Evolutionary conservation across 2,888 invertebrate genomes (phyloP).

Genomic region (Orgyia antiqua): DNA sequence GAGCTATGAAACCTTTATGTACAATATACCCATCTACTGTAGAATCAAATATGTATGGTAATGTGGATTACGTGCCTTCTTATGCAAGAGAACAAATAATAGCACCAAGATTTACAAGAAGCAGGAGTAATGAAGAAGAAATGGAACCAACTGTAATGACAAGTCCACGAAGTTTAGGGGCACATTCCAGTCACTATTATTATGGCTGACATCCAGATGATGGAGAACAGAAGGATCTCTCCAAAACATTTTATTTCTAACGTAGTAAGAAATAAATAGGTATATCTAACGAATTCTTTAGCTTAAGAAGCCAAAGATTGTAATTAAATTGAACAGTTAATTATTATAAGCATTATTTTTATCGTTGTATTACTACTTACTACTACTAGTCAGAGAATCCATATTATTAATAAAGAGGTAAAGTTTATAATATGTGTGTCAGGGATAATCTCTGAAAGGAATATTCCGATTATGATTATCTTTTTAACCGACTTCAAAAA

Average conservation of each 20-base stretch:
- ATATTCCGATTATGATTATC: too few relatives aligned
- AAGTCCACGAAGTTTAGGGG: constrained; percentile 64
- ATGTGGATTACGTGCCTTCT: constrained; percentile 54
- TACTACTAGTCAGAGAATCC: too few relatives aligned
- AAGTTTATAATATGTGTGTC: too few relatives aligned
- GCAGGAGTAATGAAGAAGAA: constrained; percentile 46
- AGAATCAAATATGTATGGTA: constrained; percentile 64
- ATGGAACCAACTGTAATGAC: constrained; percentile 46
- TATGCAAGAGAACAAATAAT: constrained; percentile 36
- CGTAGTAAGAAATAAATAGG: constrained; percentile 13
- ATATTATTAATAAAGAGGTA: too few relatives aligned
- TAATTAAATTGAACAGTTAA: too few relatives aligned
- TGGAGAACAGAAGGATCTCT: constrained; percentile 33
- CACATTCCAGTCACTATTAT: constrained; percentile 59
- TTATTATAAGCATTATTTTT: too few relatives aligned
- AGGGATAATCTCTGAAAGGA: too few relatives aligned
- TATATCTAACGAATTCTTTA: constrained; percentile 9
- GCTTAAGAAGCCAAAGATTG: constrained; percentile 25
- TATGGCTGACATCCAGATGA: constrained; percentile 57
- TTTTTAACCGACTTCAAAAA: too few relatives aligned
- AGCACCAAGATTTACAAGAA: constrained; percentile 40
- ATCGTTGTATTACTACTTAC: too few relatives aligned
- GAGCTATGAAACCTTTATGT: constrained; percentile 67
- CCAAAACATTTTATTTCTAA: constrained; percentile 53
- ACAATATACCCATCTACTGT: constrained; percentile 62